phyloP scores from a whole-genome alignment of 2,113 vertebrate genomes.

The Mirounga angustirostris region DNA sequence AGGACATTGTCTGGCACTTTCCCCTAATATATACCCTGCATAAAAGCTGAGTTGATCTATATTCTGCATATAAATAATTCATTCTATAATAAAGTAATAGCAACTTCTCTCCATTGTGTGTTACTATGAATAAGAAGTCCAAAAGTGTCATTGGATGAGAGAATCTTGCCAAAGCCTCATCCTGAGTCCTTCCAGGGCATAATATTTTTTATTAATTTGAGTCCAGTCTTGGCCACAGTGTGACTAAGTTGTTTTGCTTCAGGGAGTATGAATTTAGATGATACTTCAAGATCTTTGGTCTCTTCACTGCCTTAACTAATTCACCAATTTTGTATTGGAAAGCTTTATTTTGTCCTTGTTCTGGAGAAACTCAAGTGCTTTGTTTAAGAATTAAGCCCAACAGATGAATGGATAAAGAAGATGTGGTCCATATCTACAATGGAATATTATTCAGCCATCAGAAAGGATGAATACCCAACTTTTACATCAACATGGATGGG shows the following conservation, averaged over 20 bases:
- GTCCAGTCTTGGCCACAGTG: background rate
- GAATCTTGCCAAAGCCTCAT: background rate
- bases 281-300: background rate
- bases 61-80: background rate
- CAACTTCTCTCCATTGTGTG: background rate
- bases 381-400: constrained; percentile 26
- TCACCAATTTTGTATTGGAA: background rate
- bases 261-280: background rate
- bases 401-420: too few species aligned
- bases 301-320: background rate
- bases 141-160: background rate
- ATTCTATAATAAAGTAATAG: background rate
- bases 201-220: background rate
- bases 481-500: too few species aligned
- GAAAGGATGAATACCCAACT: too few species aligned
- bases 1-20: background rate
- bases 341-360: background rate
- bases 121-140: background rate
- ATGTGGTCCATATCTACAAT: too few species aligned
- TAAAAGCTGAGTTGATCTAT: background rate
- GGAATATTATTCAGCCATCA: too few species aligned
- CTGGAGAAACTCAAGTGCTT: background rate
- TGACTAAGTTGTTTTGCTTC: background rate
- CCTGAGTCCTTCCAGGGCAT: background rate
- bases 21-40: too few species aligned